Evolutionary conservation across 1,140 invertebrate genomes (phyloP), one percentile per base, ranked within the genome.

Genomic region (Drosophila ficusphila): DNA sequence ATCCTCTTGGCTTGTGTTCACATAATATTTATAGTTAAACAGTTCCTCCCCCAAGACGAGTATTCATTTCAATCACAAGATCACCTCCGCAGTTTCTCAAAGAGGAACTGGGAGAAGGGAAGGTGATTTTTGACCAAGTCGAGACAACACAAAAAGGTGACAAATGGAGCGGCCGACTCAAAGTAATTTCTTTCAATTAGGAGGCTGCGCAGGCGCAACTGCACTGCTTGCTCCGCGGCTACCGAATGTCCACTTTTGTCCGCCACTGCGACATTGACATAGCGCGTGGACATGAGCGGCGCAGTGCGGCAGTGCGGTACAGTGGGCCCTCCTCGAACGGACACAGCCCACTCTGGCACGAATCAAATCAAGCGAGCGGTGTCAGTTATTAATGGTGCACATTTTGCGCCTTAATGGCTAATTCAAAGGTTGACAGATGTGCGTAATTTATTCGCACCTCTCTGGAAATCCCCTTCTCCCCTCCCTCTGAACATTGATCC

Each of bases 151-250:
- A 89, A 89, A 86, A 78, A 89, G 65, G 65, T 89, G 89, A 90
- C 89, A 90, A 90, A 90, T 89, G 89, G 79, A 58, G 70, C 51
- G 52, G 47, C 54, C 62, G 74, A 85, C 86, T 88, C 81, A 89
- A 90, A 90, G 89, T 90, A 90, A 90, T 90, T 90, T 89, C 89
- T 90, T 90, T 90, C 89, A 90, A 90, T 90, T 90, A 90, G 81
- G 89, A 77, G 42, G 54, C 61, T 76, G 76, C 69, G 61, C 79
- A 79, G 41, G 64, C 77, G 71, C 71, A 72, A 60, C 53, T 46
- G 14, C 18, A 25, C 52, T 33, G 56, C 23, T 8, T 14, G 23
- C 14, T 29, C 61, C 41, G 9, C 27, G 64, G 44, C 58, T 33
- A 27, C 61, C n/a, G 25, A 34, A 19, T 27, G 70, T 31, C 79